Evolutionary conservation across 2,113 vertebrate species (phyloP).

Genomic region (Halichoerus grypus): DNA sequence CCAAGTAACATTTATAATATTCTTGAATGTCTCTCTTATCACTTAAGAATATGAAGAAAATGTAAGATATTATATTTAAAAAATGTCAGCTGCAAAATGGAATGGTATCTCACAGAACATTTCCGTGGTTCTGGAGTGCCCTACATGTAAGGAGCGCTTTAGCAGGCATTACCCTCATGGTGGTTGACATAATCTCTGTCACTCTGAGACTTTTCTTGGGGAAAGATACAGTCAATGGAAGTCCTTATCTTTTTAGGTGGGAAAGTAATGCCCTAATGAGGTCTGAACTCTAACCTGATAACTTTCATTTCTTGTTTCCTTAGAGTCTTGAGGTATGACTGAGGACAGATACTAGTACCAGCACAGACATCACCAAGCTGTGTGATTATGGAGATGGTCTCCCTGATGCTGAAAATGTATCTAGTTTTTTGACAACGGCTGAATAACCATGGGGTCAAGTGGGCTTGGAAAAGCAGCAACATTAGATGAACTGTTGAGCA

Average conservation of each 20-base stretch:
- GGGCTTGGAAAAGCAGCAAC: conserved; percentile 95
- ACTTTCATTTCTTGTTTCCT: conserved; percentile 71
- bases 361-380: conserved; percentile 58
- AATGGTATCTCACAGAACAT: neutral
- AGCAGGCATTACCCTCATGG: neutral
- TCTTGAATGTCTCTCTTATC: neutral
- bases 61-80: neutral
- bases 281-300: neutral
- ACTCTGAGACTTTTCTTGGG: neutral
- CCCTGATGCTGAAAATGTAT: conserved; percentile 84
- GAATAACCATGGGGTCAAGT: conserved; percentile 93
- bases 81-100: neutral
- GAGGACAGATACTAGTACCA: conserved; percentile 72
- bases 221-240: neutral
- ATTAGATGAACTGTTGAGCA: conserved; percentile 92
- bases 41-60: neutral
- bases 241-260: neutral
- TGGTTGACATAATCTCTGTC: neutral
- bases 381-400: conserved; percentile 75
- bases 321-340: conserved; percentile 79
- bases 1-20: neutral
- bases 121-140: neutral
- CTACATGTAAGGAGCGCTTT: neutral
- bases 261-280: neutral
- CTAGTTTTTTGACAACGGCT: conserved; percentile 86